These are phyloP conservation scores for Pseudococcus longispinus DNA, from an alignment of 2,888 invertebrate genomes.

Conservation along the genomic window DNA sequence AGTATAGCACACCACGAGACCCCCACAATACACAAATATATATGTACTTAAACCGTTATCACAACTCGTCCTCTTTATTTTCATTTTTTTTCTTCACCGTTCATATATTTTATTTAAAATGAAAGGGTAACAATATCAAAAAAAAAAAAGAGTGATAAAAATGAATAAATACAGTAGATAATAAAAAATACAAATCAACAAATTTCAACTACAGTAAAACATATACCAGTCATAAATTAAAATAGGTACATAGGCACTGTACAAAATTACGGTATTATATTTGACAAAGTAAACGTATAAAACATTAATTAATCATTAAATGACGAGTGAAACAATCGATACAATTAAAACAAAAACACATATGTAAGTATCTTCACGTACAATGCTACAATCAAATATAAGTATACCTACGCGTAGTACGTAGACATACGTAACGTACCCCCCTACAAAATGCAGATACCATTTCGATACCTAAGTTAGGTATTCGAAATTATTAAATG, in stretches of 20 bases:
- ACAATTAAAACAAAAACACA: neutral
- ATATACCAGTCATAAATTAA: constrained; percentile 35
- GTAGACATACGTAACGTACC: too few species aligned
- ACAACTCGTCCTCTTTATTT: neutral
- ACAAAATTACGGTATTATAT: constrained; percentile 2
- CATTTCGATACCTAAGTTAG: too few species aligned
- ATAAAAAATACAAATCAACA: constrained; percentile 37
- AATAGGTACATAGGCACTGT: neutral
- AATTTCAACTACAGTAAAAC: constrained; percentile 38
- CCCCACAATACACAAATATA: neutral
- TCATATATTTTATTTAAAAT: constrained; percentile 12
- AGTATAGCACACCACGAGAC: too few species aligned
- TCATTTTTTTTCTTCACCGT: neutral
- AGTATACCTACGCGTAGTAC: too few species aligned
- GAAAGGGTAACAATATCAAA: constrained; percentile 27
- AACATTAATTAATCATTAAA: neutral
- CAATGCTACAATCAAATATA: neutral
- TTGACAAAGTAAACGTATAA: neutral
- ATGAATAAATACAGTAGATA: constrained; percentile 36
- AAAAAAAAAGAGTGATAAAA: constrained; percentile 5
- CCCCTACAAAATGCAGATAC: too few species aligned
- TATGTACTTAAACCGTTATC: neutral
- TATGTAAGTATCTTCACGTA: neutral
- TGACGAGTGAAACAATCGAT: neutral
- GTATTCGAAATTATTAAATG: too few species aligned